These are phyloP conservation scores for Penaeus japonicus DNA, from an alignment of 1,140 invertebrate species.

Conservation along the genomic window DNA sequence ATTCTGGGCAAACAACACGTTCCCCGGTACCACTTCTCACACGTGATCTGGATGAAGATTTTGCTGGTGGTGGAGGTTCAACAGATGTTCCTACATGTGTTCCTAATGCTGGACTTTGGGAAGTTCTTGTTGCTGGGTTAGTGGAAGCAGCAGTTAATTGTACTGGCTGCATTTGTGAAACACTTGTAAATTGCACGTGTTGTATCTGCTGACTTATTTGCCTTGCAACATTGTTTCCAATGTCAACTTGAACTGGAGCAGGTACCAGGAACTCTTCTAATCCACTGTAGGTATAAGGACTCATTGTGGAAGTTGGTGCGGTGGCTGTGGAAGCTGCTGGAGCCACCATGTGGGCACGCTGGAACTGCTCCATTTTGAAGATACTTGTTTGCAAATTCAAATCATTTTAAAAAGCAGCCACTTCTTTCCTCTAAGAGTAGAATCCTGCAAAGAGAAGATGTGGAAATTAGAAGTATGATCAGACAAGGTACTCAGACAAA, in stretches of 20 bases:
- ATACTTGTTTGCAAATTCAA: too few species aligned
- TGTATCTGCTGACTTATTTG: constrained; percentile 44
- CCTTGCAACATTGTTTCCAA: constrained; percentile 22
- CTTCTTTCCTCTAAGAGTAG: too few species aligned
- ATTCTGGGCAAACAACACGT: constrained; percentile 37
- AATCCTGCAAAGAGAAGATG: too few species aligned
- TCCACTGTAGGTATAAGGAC: constrained; percentile 33
- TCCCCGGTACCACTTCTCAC: constrained; percentile 35
- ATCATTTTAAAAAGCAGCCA: too few species aligned
- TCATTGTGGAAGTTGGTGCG: constrained; percentile 32
- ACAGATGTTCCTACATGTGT: not conserved
- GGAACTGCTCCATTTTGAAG: constrained; percentile 44
- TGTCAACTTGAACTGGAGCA: constrained; percentile 30
- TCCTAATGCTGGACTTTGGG: constrained; percentile 19
- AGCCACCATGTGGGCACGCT: constrained; percentile 11
- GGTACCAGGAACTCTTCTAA: constrained; percentile 47
- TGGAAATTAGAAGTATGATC: too few species aligned
- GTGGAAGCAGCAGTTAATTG: constrained; percentile 36
- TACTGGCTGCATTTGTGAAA: constrained; percentile 45
- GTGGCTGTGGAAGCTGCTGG: not conserved
- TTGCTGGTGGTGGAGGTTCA: constrained; percentile 7
- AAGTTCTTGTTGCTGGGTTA: not conserved
- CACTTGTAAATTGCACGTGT: constrained; percentile 30
- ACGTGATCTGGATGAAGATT: constrained; percentile 29
- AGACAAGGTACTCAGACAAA: too few species aligned